phyloP scores from a whole-genome alignment of 2,888 invertebrate genomes.

The Podabrus alpinus region DNA sequence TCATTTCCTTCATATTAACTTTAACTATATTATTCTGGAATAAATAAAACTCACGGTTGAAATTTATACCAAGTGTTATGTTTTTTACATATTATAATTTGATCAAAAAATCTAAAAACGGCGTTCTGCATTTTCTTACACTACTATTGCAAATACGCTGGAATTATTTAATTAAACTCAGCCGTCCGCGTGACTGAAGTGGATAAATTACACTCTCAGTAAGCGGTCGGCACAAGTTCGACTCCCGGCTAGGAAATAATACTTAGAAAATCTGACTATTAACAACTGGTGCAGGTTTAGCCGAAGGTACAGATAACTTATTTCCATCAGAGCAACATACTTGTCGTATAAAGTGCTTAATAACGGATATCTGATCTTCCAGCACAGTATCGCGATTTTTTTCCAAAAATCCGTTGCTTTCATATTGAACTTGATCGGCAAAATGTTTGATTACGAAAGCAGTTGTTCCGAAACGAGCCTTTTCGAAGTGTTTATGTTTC shows the following conservation, averaged over 20 bases:
- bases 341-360: conserved; percentile 60
- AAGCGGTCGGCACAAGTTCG: too few species aligned
- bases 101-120: too few species aligned
- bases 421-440: conserved; percentile 94
- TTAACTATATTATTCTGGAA: too few species aligned
- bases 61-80: too few species aligned
- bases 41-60: too few species aligned
- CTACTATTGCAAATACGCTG: too few species aligned
- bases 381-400: conserved; percentile 97
- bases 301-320: conserved; percentile 47
- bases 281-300: conserved; percentile 49
- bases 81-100: too few species aligned
- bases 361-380: conserved; percentile 86
- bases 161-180: too few species aligned
- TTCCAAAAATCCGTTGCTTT: conserved; percentile 90
- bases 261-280: conserved; percentile 57
- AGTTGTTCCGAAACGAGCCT: conserved; percentile 79
- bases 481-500: conserved; percentile 83
- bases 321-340: conserved; percentile 56
- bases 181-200: too few species aligned
- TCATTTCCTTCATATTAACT: too few species aligned
- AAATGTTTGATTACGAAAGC: conserved; percentile 95
- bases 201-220: too few species aligned
- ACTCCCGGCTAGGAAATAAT: background rate
- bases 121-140: too few species aligned